These are phyloP conservation scores for Lomographa bimaculata DNA, from an alignment of 2,888 invertebrate genomes.

Conservation along the genomic window DNA sequence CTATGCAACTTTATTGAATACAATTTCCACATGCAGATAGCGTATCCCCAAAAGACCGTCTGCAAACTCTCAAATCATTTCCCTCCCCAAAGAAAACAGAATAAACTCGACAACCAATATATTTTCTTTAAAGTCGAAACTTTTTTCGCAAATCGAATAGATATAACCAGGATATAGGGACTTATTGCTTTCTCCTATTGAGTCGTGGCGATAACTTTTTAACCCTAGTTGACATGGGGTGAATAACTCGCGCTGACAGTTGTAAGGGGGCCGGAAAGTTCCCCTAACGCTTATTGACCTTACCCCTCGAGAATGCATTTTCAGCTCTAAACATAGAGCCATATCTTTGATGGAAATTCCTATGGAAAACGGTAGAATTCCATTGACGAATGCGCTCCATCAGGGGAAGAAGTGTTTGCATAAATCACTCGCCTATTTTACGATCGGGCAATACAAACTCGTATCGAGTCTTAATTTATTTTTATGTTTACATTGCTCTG, in stretches of 20 bases:
- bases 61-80: constrained; percentile 26
- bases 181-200: constrained; percentile 68
- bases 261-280: constrained; percentile 61
- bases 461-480: constrained; percentile 17
- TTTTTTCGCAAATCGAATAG: constrained; percentile 36
- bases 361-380: constrained; percentile 55
- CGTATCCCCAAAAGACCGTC: constrained; percentile 14
- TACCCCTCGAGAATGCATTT: constrained; percentile 66
- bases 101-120: constrained; percentile 36
- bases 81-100: constrained; percentile 22
- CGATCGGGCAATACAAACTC: constrained; percentile 20
- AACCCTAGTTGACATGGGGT: constrained; percentile 72
- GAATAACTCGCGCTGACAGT: constrained; percentile 74
- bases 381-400: constrained; percentile 49
- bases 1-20: constrained; percentile 31
- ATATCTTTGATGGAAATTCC: constrained; percentile 56
- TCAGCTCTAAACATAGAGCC: constrained; percentile 51
- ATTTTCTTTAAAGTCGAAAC: constrained; percentile 43
- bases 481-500: constrained; percentile 21
- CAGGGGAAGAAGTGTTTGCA: constrained; percentile 35
- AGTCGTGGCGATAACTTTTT: constrained; percentile 66
- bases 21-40: constrained; percentile 24
- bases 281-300: constrained; percentile 69
- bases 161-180: constrained; percentile 35
- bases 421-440: constrained; percentile 28